A percentile compares a stretch with the other conserved stretches of the same genome.
phyloP scores from a whole-genome alignment of 2,797 vertebrate genomes.

The Peromyscus nudipes region DNA sequence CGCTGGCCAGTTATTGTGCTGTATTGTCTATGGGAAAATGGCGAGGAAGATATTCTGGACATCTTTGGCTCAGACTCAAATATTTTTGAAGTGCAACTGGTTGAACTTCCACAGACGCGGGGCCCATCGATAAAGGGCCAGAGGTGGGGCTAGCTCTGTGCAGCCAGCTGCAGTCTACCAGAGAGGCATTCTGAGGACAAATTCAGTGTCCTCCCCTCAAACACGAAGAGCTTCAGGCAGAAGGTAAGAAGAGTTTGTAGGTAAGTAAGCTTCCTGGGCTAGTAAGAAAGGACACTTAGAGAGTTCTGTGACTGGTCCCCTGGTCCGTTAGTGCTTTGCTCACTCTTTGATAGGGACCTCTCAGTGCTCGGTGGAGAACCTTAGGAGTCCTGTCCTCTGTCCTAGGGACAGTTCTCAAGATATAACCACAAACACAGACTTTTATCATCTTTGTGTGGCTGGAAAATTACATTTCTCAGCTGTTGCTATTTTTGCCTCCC shows the following conservation, averaged over 20 bases:
- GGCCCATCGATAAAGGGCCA: rapidly evolving
- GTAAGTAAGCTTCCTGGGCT: neutral
- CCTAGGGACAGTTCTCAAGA: neutral
- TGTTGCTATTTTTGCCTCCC: neutral
- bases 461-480: neutral
- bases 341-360: too few species aligned
- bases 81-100: neutral
- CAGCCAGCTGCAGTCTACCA: neutral
- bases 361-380: neutral
- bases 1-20: too few species aligned
- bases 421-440: neutral
- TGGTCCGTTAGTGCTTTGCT: neutral
- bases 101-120: neutral
- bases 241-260: neutral
- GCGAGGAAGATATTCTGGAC: neutral
- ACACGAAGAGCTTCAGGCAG: neutral
- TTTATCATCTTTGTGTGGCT: neutral
- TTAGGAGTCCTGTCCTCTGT: neutral
- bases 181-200: neutral
- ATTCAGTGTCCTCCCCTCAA: neutral
- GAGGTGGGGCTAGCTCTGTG: too few species aligned
- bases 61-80: neutral
- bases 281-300: neutral
- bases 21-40: neutral
- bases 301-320: neutral